A percentile compares a stretch with the other conserved stretches of the same genome.
These are phyloP conservation scores for Zeuzera pyrina DNA, from an alignment of 2,888 invertebrate genomes.

Conservation along the genomic window DNA sequence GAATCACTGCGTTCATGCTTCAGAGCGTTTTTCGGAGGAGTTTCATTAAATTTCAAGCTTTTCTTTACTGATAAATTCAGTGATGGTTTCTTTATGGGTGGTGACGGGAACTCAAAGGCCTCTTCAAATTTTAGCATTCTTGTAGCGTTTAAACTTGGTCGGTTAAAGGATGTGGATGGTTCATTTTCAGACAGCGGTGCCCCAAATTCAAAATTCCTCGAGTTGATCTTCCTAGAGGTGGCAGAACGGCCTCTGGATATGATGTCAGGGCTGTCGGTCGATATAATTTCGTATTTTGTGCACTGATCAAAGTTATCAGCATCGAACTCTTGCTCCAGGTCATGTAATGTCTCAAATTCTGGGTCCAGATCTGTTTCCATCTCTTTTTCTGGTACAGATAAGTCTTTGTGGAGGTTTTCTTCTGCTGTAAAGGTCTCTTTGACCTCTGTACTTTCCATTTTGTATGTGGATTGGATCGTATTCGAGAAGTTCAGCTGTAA, in stretches of 20 bases:
- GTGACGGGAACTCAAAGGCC: slow-evolving; percentile 56
- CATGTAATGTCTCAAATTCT: slow-evolving; percentile 40
- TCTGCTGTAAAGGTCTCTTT: slow-evolving; percentile 9
- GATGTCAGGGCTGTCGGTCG: slow-evolving; percentile 62
- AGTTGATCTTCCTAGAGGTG: slow-evolving; percentile 38
- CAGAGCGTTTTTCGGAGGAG: slow-evolving; percentile 34
- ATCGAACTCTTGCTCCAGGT: slow-evolving; percentile 60
- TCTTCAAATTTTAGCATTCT: slow-evolving; percentile 60
- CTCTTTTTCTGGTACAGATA: slow-evolving; percentile 39
- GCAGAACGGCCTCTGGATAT: slow-evolving; percentile 47
- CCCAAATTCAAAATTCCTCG: slow-evolving; percentile 55
- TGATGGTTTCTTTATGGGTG: slow-evolving; percentile 30
- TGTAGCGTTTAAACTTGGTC: slow-evolving; percentile 34
- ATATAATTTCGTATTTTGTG: slow-evolving; percentile 64
- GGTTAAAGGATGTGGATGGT: slow-evolving; percentile 55
- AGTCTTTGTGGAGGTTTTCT: slow-evolving; percentile 14
- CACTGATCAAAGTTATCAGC: slow-evolving; percentile 53
- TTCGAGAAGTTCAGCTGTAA: slow-evolving; percentile 54
- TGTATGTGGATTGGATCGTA: slow-evolving; percentile 27
- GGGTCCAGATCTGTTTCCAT: slow-evolving; percentile 38
- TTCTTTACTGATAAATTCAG: slow-evolving; percentile 43
- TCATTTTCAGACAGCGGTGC: slow-evolving; percentile 54
- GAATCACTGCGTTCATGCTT: slow-evolving; percentile 47
- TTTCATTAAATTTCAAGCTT: slow-evolving; percentile 49
- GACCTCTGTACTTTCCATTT: slow-evolving; percentile 14